Evolutionary conservation across 2,888 invertebrate species (phyloP), one percentile per base, ranked within the genome.

Genomic region (Peribatodes rhomboidaria): DNA sequence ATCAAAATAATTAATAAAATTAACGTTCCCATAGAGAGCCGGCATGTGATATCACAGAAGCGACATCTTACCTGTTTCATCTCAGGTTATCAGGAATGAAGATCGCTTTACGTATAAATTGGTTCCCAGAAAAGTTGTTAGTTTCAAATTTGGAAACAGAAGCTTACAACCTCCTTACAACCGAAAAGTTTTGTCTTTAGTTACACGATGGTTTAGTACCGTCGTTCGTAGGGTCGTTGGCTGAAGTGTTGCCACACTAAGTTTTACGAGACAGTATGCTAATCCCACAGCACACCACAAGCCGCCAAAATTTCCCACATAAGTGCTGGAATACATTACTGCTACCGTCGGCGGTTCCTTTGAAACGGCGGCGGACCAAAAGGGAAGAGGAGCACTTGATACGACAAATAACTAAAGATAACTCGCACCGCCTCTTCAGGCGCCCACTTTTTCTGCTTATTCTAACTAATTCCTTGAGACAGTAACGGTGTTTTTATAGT

Each of bases 351-450:
- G 86, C 91, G 89, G 89, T 77, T 65, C 69, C 83, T 92, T 91
- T 92, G 89, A 88, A 73, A 79, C 75, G 69, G 78, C 86, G 80
- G 82, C 84, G 20, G 78, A 66, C 74, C 74, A 78, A 83, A 86
- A 84, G 79, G 82, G 78, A 84, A 84, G 79, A 82, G 78, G 84
- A 84, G 83, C 85, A 88, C 91, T 89, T 87, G 87, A 88, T 90
- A 88, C 88, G 89, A 92, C 91, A 92, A 93, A 92, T 91, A 91
- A 88, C 86, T 76, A 80, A 77, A 90, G 92, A 93, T 92, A 92
- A 86, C 86, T 76, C 72, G 80, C 78, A 79, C 82, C 80, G 79
- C 75, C 78, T 74, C 66, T 70, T 73, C 74, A 78, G 88, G 89
- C 88, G 89, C 88, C 88, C 81, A 74, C 79, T 86, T 89, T 91